Base-by-base conservation (phyloP, 2,113 vertebrate genomes). In the Thamnaconus septentrionalis region DNA sequence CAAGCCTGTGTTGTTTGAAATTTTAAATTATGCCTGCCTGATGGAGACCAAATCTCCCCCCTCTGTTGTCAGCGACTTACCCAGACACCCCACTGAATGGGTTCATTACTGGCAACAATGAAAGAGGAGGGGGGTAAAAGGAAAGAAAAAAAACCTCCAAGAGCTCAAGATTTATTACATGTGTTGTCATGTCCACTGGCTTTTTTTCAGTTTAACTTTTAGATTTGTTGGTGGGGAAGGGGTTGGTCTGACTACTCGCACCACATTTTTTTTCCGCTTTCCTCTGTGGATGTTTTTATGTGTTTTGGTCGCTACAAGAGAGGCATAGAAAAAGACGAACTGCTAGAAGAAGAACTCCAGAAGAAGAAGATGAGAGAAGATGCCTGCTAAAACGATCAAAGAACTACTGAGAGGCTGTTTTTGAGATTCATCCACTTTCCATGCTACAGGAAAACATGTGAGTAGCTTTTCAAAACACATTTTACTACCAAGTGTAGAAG, bases 251-350 rank as follows among this genome's bases (percentile, higher is more conserved):
- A 53, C 46, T 50, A 31, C 18, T 72, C 6, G 40, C 53, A 69
- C 81, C 64, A 57, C 66, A 73, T 74, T 65, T 56, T 56, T 58
- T 80, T 76, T 69, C 61, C 71, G 47, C 76, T 73, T 65, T 72
- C 79, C 79, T 85, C 82, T 87, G 55, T 70, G 80, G 79, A 76
- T 83, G 56, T 67, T 77, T 56, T 66, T 78, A 69, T 83, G 76
- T 71, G 70, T 78, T 79, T 71, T 61, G 63, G 64, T 69, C 63
- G 59, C 72, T 78, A 58, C 65, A 51, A 62, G 71, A 53, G 53
- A 79, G 63, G 48, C 73, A 56, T 42, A 18, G 18, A 31, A 31
- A 31, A 31, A 31, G 18, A 31, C 18, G 18, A 31, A 31, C 18
- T 31, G 18, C 18, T 31, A 31, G 18, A 31, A 31, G 18, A 31